These are phyloP conservation scores for Drusus annulatus DNA, from an alignment of 1,140 invertebrate genomes.

Conservation along the genomic window DNA sequence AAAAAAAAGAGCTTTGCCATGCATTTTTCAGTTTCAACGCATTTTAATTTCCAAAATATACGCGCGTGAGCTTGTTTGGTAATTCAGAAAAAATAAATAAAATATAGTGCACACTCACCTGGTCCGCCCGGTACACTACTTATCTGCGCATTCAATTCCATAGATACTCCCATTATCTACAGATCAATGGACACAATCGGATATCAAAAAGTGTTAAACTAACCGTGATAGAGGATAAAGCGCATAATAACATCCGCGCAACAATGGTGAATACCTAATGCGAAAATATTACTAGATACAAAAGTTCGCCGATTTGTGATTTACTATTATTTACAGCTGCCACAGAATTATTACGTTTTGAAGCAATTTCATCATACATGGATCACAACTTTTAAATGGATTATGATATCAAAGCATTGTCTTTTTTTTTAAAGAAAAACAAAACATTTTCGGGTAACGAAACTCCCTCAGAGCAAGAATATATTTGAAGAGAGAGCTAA, in stretches of 20 bases:
- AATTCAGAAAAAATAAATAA: neutral
- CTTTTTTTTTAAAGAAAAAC: no score
- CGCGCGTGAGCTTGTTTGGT: neutral
- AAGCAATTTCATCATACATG: neutral
- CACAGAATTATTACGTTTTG: constrained; percentile 2
- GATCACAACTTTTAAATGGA: no score
- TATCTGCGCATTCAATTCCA: no score
- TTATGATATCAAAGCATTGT: neutral
- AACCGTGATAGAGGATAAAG: constrained; percentile 38
- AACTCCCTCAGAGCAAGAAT: no score
- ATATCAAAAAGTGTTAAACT: constrained; percentile 50
- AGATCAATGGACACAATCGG: constrained; percentile 50
- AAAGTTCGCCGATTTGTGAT: neutral
- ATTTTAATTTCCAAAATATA: neutral
- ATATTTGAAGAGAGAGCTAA: no score
- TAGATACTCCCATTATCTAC: constrained; percentile 2
- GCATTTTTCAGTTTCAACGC: no score
- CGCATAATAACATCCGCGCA: constrained; percentile 12
- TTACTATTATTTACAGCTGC: constrained; percentile 14
- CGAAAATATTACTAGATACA: neutral
- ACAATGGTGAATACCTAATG: no score
- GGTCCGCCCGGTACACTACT: no score
- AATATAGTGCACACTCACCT: neutral
- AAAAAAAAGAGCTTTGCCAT: no score
- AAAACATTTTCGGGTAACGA: no score